A percentile compares a stretch with the other conserved stretches of the same genome.
These are phyloP conservation scores for Odontothrips loti DNA, from an alignment of 2,888 invertebrate genomes.

Conservation along the genomic window DNA sequence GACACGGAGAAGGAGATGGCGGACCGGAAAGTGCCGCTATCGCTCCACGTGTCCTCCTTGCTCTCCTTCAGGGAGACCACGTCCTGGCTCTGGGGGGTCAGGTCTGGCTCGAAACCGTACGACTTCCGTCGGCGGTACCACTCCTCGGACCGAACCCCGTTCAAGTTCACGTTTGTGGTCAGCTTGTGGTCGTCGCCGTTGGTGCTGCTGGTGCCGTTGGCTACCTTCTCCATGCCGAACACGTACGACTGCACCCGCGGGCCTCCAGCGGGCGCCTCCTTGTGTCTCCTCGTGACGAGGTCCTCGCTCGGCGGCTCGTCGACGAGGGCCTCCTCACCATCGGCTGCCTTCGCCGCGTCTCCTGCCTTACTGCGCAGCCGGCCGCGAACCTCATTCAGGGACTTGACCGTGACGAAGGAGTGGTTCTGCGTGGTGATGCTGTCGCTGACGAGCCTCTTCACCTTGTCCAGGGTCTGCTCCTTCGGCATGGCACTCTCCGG, in stretches of 20 bases:
- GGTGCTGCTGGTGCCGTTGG: conserved; percentile 37
- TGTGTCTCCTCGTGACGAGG: background rate
- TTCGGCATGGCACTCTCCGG: background rate
- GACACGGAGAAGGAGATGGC: background rate
- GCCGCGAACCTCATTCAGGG: conserved; percentile 57
- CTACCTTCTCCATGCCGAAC: conserved; percentile 49
- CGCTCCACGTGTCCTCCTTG: conserved; percentile 68
- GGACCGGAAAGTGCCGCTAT: conserved; percentile 63
- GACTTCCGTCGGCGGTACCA: conserved; percentile 74
- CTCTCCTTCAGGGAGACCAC: conserved; percentile 48
- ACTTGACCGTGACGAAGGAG: conserved; percentile 58
- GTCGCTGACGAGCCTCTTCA: conserved; percentile 38
- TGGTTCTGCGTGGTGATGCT: conserved; percentile 41
- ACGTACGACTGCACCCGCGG: conserved; percentile 48
- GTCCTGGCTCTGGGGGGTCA: conserved; percentile 41
- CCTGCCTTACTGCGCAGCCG: conserved; percentile 50
- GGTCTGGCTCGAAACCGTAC: conserved; percentile 65
- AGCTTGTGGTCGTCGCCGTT: conserved; percentile 46
- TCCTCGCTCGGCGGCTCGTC: conserved; percentile 32
- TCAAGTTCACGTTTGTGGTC: conserved; percentile 49
- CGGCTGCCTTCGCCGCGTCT: conserved; percentile 40
- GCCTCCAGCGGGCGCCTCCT: conserved; percentile 29
- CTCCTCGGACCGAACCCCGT: conserved; percentile 51
- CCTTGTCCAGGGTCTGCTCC: conserved; percentile 35
- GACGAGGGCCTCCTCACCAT: conserved; percentile 31